Conservation (phyloP, 2,888 invertebrate genomes). For the Leucophenga montana region DNA sequence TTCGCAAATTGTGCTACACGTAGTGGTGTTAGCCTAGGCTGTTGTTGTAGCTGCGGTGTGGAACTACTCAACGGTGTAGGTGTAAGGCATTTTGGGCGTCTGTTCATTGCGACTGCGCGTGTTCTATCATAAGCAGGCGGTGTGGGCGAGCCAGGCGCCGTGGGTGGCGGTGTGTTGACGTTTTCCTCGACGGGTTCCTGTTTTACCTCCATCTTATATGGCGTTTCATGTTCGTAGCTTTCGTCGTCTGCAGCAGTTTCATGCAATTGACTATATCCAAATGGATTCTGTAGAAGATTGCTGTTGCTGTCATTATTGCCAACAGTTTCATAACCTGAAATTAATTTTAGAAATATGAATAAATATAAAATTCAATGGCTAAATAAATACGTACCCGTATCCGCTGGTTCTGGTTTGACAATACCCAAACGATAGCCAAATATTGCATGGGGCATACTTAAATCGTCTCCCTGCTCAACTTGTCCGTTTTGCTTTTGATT, state of each 20-base stretch:
- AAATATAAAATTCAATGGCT: neutral
- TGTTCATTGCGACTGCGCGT: slow-evolving; percentile 25
- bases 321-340: slow-evolving; percentile 59
- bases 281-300: slow-evolving; percentile 2
- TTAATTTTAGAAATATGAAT: neutral
- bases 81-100: slow-evolving; percentile 19
- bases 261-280: neutral
- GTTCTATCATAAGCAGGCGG: slow-evolving; percentile 29
- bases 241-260: neutral
- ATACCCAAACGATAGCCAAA: slow-evolving; percentile 70
- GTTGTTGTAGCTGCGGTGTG: slow-evolving; percentile 1
- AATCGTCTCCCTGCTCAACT: slow-evolving; percentile 44
- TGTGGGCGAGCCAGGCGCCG: slow-evolving; percentile 56
- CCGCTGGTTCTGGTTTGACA: slow-evolving; percentile 68
- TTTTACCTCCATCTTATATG: slow-evolving; percentile 52
- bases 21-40: slow-evolving; percentile 45
- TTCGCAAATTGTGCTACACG: slow-evolving; percentile 68
- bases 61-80: neutral
- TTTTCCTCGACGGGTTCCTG: slow-evolving; percentile 49
- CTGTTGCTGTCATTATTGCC: slow-evolving; percentile 39
- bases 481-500: slow-evolving; percentile 10
- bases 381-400: slow-evolving; percentile 44
- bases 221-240: slow-evolving; percentile 46
- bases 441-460: slow-evolving; percentile 68
- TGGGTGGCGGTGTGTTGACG: slow-evolving; percentile 55